phyloP scores from a whole-genome alignment of 2,888 invertebrate genomes.

The Herminia tarsipennalis region DNA sequence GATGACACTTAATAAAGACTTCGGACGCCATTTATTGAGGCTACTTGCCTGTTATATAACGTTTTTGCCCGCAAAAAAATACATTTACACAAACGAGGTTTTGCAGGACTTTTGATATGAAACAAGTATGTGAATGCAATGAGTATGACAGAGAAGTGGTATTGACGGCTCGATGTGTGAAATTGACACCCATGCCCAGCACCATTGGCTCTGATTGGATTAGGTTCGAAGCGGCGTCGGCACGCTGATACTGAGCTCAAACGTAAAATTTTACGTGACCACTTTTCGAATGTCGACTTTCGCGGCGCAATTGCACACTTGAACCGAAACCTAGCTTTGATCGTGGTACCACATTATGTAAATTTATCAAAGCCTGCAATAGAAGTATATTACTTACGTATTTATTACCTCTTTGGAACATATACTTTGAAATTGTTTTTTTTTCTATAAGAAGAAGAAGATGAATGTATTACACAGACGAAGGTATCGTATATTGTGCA shows the following conservation, averaged over 20 bases:
- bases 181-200: constrained; percentile 77
- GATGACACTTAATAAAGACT: too few species aligned
- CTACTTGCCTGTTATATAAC: too few species aligned
- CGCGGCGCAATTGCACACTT: constrained; percentile 73
- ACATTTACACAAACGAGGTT: constrained; percentile 5
- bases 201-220: constrained; percentile 82
- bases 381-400: constrained; percentile 53
- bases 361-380: constrained; percentile 64
- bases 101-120: constrained; percentile 3
- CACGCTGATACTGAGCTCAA: constrained; percentile 74
- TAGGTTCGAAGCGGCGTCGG: constrained; percentile 76
- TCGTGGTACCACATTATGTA: constrained; percentile 72
- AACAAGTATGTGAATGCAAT: constrained; percentile 8
- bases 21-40: too few species aligned
- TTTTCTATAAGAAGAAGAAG: too few species aligned
- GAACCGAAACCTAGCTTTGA: constrained; percentile 61
- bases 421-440: too few species aligned
- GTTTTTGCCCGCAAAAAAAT: too few species aligned
- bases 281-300: constrained; percentile 77
- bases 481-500: too few species aligned
- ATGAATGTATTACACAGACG: too few species aligned
- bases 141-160: constrained; percentile 37
- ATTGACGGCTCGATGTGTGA: constrained; percentile 59
- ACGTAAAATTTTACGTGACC: constrained; percentile 85
- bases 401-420: too few species aligned